Conservation (phyloP, 2,888 invertebrate species). For the Platypus cylindrus region DNA sequence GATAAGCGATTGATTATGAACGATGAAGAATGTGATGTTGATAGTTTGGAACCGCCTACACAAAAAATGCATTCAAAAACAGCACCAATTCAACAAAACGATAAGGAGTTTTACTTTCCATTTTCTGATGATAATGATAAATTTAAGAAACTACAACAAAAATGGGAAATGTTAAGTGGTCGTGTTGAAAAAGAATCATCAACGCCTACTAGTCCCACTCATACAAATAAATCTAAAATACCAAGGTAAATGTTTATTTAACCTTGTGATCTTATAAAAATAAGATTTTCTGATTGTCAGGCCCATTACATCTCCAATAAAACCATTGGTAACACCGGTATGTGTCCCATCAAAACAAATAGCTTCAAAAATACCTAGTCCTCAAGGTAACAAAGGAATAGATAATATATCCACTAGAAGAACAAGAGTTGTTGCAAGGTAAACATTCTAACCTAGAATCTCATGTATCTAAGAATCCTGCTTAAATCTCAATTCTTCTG, state of each 20-base stretch:
- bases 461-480: too few relatives aligned
- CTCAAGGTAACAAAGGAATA: slow-evolving; percentile 22
- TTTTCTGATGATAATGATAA: slow-evolving; percentile 40
- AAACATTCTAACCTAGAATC: too few relatives aligned
- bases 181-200: slow-evolving; percentile 36
- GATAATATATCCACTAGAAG: too few relatives aligned
- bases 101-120: too few relatives aligned
- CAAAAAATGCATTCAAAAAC: too few relatives aligned
- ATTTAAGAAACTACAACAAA: slow-evolving; percentile 62
- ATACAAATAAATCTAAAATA: slow-evolving; percentile 50
- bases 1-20: too few relatives aligned
- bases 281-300: slow-evolving; percentile 24
- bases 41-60: too few relatives aligned
- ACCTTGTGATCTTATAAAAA: slow-evolving; percentile 1
- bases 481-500: too few relatives aligned
- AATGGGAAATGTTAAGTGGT: slow-evolving; percentile 67
- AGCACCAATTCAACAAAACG: too few relatives aligned
- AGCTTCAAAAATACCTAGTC: slow-evolving; percentile 32
- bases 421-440: too few relatives aligned
- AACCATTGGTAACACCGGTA: slow-evolving; percentile 47
- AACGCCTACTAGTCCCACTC: slow-evolving; percentile 30
- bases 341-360: slow-evolving; percentile 25
- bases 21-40: too few relatives aligned
- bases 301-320: slow-evolving; percentile 59
- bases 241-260: slow-evolving; percentile 33